Evolutionary conservation across 1,140 invertebrate species (phyloP).

Genomic region (Vollenhovia emeryi): DNA sequence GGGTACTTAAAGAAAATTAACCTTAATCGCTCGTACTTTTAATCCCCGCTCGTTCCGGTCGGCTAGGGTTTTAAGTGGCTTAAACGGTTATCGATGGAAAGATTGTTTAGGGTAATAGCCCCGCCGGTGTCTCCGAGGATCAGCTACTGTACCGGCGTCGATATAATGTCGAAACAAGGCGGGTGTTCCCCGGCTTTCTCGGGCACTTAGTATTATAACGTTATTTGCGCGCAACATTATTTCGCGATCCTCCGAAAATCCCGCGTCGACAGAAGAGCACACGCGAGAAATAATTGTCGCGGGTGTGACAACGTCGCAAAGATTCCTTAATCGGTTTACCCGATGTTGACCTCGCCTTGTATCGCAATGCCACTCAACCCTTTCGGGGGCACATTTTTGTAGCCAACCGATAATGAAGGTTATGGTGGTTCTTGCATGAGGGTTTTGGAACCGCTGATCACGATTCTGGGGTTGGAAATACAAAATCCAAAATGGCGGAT

Average conservation of each 20-base stretch:
- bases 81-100: conserved; percentile 70
- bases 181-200: not conserved
- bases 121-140: conserved; percentile 18
- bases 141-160: conserved; percentile 5
- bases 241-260: not conserved
- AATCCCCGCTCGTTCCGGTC: conserved; percentile 65
- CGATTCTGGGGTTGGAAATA: too few relatives aligned
- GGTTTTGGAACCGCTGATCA: too few relatives aligned
- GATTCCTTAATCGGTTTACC: not conserved
- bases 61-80: conserved; percentile 66
- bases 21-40: conserved; percentile 72
- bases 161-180: not conserved
- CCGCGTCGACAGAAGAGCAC: not conserved
- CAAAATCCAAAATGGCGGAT: too few relatives aligned
- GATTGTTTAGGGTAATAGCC: conserved; percentile 68
- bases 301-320: conserved; percentile 20
- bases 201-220: conserved; percentile 11
- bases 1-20: conserved; percentile 74
- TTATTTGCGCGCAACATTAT: not conserved
- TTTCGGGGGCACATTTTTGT: too few relatives aligned
- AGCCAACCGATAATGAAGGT: too few relatives aligned
- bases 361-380: conserved; percentile 36
- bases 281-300: not conserved
- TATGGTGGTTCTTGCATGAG: too few relatives aligned
- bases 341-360: not conserved